Evolutionary conservation across 2,797 vertebrate species (phyloP).

Genomic region (Carcharodon carcharias): DNA sequence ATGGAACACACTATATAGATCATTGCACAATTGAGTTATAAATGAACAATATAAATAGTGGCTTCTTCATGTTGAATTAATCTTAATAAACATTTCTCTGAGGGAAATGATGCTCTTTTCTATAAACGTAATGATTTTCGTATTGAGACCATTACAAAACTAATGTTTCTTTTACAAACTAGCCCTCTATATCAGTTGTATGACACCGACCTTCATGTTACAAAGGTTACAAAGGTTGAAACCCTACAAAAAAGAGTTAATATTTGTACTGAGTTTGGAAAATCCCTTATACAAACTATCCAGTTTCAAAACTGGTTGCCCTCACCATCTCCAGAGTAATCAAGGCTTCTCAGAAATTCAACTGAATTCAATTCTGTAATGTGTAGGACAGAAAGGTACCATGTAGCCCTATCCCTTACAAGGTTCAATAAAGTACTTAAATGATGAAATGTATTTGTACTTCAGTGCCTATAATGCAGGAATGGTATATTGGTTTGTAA

Average conservation of each 20-base stretch:
- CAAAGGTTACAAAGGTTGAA: too few relatives aligned
- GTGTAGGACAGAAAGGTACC: too few relatives aligned
- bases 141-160: background rate
- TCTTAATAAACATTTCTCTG: background rate
- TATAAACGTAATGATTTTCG: background rate
- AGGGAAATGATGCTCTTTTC: background rate
- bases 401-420: too few relatives aligned
- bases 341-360: background rate
- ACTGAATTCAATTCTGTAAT: background rate
- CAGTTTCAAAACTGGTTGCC: too few relatives aligned
- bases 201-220: too few relatives aligned
- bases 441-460: background rate
- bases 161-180: background rate
- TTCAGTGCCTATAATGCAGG: background rate
- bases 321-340: too few relatives aligned
- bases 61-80: background rate
- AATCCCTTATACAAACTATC: too few relatives aligned
- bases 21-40: background rate
- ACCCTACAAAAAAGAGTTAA: too few relatives aligned
- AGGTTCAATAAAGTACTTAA: too few relatives aligned
- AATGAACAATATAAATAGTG: background rate
- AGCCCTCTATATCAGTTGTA: background rate
- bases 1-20: conserved; percentile 10
- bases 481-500: background rate
- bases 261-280: too few relatives aligned